These are phyloP conservation scores for Bicyclus anynana DNA, from an alignment of 1,140 invertebrate genomes.

Conservation along the genomic window DNA sequence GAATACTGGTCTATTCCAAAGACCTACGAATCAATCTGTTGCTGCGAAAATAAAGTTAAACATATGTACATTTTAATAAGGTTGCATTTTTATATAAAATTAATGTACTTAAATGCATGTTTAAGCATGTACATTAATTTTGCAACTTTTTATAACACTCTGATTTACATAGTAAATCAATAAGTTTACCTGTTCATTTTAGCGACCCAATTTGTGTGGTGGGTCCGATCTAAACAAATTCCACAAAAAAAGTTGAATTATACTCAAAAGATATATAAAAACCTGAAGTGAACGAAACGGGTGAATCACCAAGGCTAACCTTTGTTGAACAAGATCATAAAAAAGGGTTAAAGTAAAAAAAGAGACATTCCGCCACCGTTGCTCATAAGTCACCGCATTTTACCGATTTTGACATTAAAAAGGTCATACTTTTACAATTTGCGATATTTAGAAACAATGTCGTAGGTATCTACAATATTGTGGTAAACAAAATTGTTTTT, in stretches of 20 bases:
- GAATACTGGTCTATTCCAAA: too few species aligned
- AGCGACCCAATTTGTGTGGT: conserved; percentile 2
- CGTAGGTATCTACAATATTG: too few species aligned
- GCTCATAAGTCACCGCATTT: conserved; percentile 35
- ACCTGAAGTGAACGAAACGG: conserved; percentile 12
- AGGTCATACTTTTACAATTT: conserved; percentile 20
- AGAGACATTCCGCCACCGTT: conserved; percentile 32
- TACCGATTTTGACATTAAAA: conserved; percentile 32
- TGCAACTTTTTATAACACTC: background rate
- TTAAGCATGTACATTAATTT: background rate
- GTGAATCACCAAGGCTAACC: conserved; percentile 33
- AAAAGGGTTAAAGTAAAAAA: conserved; percentile 19
- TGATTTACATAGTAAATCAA: background rate
- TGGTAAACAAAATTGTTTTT: too few species aligned
- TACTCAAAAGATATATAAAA: conserved; percentile 3
- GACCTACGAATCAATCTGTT: too few species aligned
- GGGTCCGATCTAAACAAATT: conserved; percentile 8
- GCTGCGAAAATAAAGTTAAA: too few species aligned
- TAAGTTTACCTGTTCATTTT: background rate
- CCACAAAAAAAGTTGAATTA: conserved; percentile 4
- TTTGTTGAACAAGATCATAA: conserved; percentile 27
- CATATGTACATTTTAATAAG: too few species aligned
- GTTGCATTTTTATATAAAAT: too few species aligned
- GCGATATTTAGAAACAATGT: conserved; percentile 3
- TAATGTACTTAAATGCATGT: too few species aligned